Percentiles rank a stretch among this genome's conserved stretches.
Evolutionary conservation across 2,888 invertebrate species (phyloP).

Genomic region (Sesia apiformis): DNA sequence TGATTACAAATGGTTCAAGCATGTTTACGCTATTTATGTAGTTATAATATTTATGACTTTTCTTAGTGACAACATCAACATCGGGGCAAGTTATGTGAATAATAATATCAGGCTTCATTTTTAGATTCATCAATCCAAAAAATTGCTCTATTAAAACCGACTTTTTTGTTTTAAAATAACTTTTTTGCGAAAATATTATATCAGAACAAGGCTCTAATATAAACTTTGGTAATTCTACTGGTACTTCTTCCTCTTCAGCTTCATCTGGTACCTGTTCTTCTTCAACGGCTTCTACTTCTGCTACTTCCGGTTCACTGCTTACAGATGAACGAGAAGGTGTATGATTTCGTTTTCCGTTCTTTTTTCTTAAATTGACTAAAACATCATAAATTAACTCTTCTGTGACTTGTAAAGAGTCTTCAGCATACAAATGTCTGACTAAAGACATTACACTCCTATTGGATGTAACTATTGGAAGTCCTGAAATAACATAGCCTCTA

Average conservation of each 20-base stretch:
- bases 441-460: slow-evolving; percentile 23
- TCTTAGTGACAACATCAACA: slow-evolving; percentile 62
- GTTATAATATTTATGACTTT: slow-evolving; percentile 38
- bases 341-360: slow-evolving; percentile 24
- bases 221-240: slow-evolving; percentile 45
- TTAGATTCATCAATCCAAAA: slow-evolving; percentile 36
- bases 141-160: slow-evolving; percentile 36
- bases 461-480: slow-evolving; percentile 76
- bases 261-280: slow-evolving; percentile 25
- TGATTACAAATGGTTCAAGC: slow-evolving; percentile 25
- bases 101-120: slow-evolving; percentile 60
- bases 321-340: slow-evolving; percentile 18
- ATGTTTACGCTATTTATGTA: slow-evolving; percentile 26
- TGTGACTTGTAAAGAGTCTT: slow-evolving; percentile 35
- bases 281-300: slow-evolving; percentile 27
- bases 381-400: slow-evolving; percentile 36
- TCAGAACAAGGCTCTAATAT: slow-evolving; percentile 39
- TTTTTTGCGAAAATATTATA: slow-evolving; percentile 25
- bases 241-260: slow-evolving; percentile 21
- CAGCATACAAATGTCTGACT: slow-evolving; percentile 29
- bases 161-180: slow-evolving; percentile 31
- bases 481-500: slow-evolving; percentile 78
- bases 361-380: slow-evolving; percentile 39
- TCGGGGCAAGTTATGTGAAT: slow-evolving; percentile 73
- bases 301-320: slow-evolving; percentile 25